A percentile compares a stretch with the other conserved stretches of the same genome.
phyloP scores from a whole-genome alignment of 2,797 vertebrate species.

The Hydrocynus forskahlii region DNA sequence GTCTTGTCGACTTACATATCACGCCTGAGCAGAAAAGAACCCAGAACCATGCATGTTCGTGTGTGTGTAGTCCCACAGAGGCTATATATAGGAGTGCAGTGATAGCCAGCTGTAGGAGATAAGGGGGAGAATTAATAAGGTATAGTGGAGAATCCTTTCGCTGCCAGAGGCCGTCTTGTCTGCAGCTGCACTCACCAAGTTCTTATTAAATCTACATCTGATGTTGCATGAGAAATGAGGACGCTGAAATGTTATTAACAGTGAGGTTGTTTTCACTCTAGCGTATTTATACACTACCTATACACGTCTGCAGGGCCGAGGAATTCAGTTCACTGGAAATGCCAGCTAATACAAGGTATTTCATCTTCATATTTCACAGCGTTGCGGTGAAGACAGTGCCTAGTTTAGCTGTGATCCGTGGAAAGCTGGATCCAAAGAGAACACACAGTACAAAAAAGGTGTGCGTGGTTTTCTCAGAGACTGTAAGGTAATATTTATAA shows the following conservation, averaged over 20 bases:
- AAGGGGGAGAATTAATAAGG: slow-evolving; percentile 81
- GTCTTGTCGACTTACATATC: slow-evolving; percentile 42
- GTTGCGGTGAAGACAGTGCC: neutral
- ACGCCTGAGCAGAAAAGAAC: slow-evolving; percentile 62
- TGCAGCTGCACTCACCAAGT: slow-evolving; percentile 68
- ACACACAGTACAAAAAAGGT: neutral
- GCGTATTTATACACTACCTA: neutral
- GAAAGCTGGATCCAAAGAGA: neutral
- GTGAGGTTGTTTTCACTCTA: neutral
- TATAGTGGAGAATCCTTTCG: slow-evolving; percentile 74
- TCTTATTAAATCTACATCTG: slow-evolving; percentile 28
- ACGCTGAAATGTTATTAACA: neutral
- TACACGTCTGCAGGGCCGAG: slow-evolving; percentile 13
- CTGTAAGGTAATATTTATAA: too few relatives aligned
- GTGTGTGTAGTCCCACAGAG: slow-evolving; percentile 78
- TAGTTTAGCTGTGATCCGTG: slow-evolving; percentile 19
- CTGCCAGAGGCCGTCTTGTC: slow-evolving; percentile 71
- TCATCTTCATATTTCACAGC: slow-evolving; percentile 15
- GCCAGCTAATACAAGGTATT: neutral
- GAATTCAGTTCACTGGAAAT: slow-evolving; percentile 11
- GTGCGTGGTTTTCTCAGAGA: too few relatives aligned
- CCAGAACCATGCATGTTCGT: slow-evolving; percentile 78
- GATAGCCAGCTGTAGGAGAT: slow-evolving; percentile 81
- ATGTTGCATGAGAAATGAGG: neutral
- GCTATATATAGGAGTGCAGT: slow-evolving; percentile 84